Evolutionary conservation across 1,140 invertebrate genomes (phyloP), one percentile per base, ranked within the genome.

Genomic region (Zaprionus camerounensis): DNA sequence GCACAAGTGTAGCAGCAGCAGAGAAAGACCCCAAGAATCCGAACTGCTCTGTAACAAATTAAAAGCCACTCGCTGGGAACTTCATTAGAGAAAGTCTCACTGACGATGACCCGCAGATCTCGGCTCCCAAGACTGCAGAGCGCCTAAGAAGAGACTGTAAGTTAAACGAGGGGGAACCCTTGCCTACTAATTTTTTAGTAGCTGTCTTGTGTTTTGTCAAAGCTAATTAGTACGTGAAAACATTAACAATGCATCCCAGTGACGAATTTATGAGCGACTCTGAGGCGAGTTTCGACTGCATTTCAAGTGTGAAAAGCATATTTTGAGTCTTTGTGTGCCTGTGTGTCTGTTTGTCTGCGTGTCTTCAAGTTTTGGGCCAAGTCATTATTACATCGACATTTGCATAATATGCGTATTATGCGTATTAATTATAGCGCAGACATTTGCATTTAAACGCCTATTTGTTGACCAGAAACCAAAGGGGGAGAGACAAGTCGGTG

Each of bases 371-470:
- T 56, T 69, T 53, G 58, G 51, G 67, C 57, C 79, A 28, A 80
- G 73, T 84, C 87, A 91, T 87, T 91, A 91, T 76, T 59, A 81
- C 81, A 82, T 78, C 68, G 71, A 67, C 62, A 91, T 91, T 91
- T 76, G 83, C 83, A 91, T 91, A 91, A 91, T 91, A 83, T 74
- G 76, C 83, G 83, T 83, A 87, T 91, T 91, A 91, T 91, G 88
- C 83, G 88, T 91, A 91, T 91, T 91, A 91, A 87, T 91, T 91
- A 91, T 74, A 80, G 73, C 80, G 87, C 76, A 72, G 87, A 91
- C 87, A 85, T 91, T 84, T 91, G 88, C 83, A 91, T 91, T 87
- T 91, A 91, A 87, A 91, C 85, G 85, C 85, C 81, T 88, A 85
- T 90, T 88, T 88, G 81, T 79, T 68, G 55, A 46, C 76, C 80